Evolutionary conservation across 2,113 vertebrate genomes (phyloP).

Genomic region (cattle (Bos taurus)): ARS-UCD2.0 NC_037338.1:25790501-25791000

Average conservation of each 20-base stretch:
- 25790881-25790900: not conserved
- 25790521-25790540: not conserved
- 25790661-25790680: not conserved
- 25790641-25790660: not conserved
- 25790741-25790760: not conserved
- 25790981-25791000: not conserved
- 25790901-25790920: conserved; percentile 2
- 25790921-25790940: not conserved
- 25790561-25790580: not conserved
- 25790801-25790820: not conserved
- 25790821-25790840: not conserved
- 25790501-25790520: not conserved
- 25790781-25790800: not conserved
- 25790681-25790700: not conserved
- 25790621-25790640: not conserved
- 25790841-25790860: not conserved
- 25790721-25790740: not conserved
- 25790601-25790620: not conserved
- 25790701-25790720: not conserved
- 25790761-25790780: not conserved
- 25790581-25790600: not conserved
- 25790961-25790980: not conserved
- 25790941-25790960: not conserved
- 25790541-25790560: not conserved
- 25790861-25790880: not conserved